Evolutionary conservation across 2,113 vertebrate species (phyloP), one percentile per base, ranked within the genome.

Genomic region (Bungarus multicinctus): DNA sequence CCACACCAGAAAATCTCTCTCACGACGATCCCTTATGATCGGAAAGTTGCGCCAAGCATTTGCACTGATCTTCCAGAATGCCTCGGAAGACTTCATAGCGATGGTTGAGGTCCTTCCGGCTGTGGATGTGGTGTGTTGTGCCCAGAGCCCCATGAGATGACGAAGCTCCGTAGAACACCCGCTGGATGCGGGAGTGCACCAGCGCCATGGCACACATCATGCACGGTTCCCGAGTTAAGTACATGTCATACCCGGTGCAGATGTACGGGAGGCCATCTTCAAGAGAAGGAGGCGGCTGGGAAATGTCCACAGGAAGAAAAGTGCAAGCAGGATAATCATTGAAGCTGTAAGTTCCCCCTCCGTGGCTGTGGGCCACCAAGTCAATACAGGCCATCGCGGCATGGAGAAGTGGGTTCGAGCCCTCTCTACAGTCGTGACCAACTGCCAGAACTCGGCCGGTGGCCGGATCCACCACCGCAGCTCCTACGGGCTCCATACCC

Each of bases 141-240:
- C 98, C 98, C 3, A 99, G 91, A 0, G 98, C 98, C 0, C 98
- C 99, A 0, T 99, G 98, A 0, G 97, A 93, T 0, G 97, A 97
- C 1, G 96, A 50, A 0, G 92, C 92, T 8, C 98, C 98, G 0
- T 98, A 99, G 95, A 99, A 99, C 60, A 99, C 98, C 0, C 98
- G 94, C 8, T 96, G 97, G 14, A 99, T 98, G 45, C 98, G 97
- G 1, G 99, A 98, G 91, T 99, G 98, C 2, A 99, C 97, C 58
- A 99, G 95, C 0, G 98, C 98, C 98, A 99, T 99, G 89, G 98
- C 98, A 0, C 99, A 99, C 98, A 99, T 98, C 1, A 97, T 93
- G 0, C 98, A 99, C 0, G 99, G 99, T 90, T 99, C 99, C 0
- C 98, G 95, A 23, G 98, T 99, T 45, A 99, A 93, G 0, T 98